Percentiles rank a stretch among this genome's conserved stretches.
Conservation (phyloP, 1,140 invertebrate species). For the Drosophila jambulina region DNA sequence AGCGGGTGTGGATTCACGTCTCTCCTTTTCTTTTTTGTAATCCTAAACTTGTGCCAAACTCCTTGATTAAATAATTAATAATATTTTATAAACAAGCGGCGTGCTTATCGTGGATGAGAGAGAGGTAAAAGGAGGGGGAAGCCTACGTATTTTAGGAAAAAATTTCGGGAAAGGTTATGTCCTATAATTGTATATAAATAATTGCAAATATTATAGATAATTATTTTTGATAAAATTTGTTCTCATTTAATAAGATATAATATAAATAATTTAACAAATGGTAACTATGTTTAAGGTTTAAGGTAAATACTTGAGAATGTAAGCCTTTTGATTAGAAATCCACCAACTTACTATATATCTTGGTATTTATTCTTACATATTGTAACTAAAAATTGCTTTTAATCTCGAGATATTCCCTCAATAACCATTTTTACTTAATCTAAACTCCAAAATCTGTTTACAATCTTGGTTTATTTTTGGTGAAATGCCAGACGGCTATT, state of each 20-base stretch:
- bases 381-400: no score
- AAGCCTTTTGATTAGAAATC: no score
- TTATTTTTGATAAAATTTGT: no score
- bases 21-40: slow-evolving; percentile 27
- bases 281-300: no score
- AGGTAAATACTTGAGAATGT: no score
- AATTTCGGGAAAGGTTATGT: background rate
- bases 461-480: background rate
- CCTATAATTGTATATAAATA: background rate
- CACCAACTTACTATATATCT: no score
- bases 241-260: no score
- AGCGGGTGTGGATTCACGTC: slow-evolving; percentile 16
- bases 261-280: no score
- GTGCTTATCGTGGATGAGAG: slow-evolving; percentile 30
- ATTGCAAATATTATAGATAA: no score
- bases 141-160: background rate
- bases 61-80: slow-evolving; percentile 70
- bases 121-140: background rate
- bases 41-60: slow-evolving; percentile 42
- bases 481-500: background rate
- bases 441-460: background rate
- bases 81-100: slow-evolving; percentile 76
- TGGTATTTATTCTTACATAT: background rate
- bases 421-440: background rate
- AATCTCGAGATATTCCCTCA: background rate